Percentiles rank a stretch among this genome's conserved stretches.
Evolutionary conservation across 2,113 vertebrate species (phyloP).

Genomic region (Microcebus tavaratra): DNA sequence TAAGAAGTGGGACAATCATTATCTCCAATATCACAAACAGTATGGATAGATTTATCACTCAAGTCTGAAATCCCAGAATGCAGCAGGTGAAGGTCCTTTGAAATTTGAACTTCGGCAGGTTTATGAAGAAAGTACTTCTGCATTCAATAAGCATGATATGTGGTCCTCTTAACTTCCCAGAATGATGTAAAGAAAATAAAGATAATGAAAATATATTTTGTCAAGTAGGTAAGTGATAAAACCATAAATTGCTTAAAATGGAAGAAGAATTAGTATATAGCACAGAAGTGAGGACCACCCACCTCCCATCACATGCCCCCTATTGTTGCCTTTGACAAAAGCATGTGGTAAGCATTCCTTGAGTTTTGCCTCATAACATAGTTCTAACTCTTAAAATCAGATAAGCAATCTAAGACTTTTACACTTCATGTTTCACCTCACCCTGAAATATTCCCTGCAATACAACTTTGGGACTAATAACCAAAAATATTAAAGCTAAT

Average conservation of each 20-base stretch:
- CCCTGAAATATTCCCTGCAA: background rate
- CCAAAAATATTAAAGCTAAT: constrained; percentile 8
- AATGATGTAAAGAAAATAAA: background rate
- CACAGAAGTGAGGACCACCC: background rate
- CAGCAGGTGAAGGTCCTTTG: background rate
- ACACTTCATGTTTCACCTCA: background rate
- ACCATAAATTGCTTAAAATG: background rate
- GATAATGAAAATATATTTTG: constrained; percentile 9
- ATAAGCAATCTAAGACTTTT: background rate
- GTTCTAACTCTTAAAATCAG: background rate
- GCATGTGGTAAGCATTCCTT: background rate
- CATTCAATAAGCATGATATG: background rate
- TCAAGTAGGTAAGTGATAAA: background rate
- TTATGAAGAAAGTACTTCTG: background rate
- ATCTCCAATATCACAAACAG: background rate
- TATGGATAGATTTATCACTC: background rate
- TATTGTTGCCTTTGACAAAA: background rate
- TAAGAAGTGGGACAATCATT: background rate
- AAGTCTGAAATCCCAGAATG: background rate
- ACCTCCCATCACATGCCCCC: background rate
- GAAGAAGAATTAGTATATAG: background rate
- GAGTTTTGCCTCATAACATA: background rate
- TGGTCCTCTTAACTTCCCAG: background rate
- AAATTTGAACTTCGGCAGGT: background rate
- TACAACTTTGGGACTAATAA: background rate